These are phyloP conservation scores for Gila orcuttii DNA, from an alignment of 2,113 vertebrate genomes.

Conservation along the genomic window DNA sequence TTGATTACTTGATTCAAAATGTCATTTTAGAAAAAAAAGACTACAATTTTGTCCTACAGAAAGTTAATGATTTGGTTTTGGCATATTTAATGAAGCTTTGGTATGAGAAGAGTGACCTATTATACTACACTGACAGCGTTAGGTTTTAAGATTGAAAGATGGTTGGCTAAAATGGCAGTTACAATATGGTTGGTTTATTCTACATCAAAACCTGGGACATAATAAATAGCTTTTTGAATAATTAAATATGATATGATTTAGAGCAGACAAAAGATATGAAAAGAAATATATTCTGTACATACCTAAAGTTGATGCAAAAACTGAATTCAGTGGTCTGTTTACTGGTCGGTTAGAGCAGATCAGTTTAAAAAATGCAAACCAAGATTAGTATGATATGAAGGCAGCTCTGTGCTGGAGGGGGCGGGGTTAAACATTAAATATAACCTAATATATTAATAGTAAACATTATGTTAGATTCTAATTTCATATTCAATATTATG, in stretches of 20 bases:
- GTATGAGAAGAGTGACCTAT: not conserved
- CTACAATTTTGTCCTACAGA: conserved; percentile 35
- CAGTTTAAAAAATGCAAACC: conserved; percentile 1
- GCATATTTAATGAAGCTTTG: conserved; percentile 33
- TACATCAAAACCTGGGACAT: not conserved
- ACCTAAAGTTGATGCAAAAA: not conserved
- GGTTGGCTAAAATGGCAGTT: not conserved
- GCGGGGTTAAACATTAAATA: not conserved
- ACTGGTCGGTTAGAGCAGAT: not conserved
- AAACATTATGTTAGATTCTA: not conserved
- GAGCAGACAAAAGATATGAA: not conserved
- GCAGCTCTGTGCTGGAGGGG: not conserved
- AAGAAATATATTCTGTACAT: not conserved
- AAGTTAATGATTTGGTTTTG: conserved; percentile 40
- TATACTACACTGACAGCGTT: conserved; percentile 66
- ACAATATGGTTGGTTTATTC: not conserved
- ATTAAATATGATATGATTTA: not conserved
- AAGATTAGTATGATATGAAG: not conserved
- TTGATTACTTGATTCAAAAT: conserved; percentile 65
- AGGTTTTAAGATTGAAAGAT: conserved; percentile 38
- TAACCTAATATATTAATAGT: not conserved
- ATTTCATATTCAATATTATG: not conserved
- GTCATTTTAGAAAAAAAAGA: conserved; percentile 56
- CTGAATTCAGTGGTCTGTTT: not conserved
- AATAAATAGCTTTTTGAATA: not conserved